Percentiles rank a stretch among this genome's conserved stretches.
These are phyloP conservation scores for Tribolium madens DNA, from an alignment of 1,140 invertebrate species.

Conservation along the genomic window DNA sequence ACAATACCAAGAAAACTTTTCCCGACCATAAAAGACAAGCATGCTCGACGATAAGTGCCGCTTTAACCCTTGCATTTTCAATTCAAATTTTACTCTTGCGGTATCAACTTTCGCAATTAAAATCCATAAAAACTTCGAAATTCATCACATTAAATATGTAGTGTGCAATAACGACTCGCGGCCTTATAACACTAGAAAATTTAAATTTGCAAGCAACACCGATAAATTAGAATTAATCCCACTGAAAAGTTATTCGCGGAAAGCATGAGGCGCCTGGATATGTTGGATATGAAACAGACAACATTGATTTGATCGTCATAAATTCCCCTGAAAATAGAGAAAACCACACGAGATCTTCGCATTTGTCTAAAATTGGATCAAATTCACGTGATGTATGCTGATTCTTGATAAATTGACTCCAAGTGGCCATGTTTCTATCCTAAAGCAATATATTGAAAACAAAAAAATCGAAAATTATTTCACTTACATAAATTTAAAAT, in stretches of 20 bases:
- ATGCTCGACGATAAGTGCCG: background rate
- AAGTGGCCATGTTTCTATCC: background rate
- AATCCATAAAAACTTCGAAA: conserved; percentile 30
- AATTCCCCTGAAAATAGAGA: conserved; percentile 28
- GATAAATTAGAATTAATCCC: conserved; percentile 22
- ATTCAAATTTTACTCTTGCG: conserved; percentile 31
- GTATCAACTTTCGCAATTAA: conserved; percentile 24
- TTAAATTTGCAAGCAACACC: background rate
- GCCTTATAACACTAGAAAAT: conserved; percentile 11
- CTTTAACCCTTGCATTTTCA: conserved; percentile 32
- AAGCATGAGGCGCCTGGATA: conserved; percentile 29
- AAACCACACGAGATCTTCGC: conserved; percentile 24
- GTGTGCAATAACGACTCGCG: background rate
- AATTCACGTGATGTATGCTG: conserved; percentile 20
- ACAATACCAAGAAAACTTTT: conserved; percentile 25
- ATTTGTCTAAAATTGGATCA: conserved; percentile 36
- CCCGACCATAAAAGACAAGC: conserved; percentile 4
- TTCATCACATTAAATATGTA: conserved; percentile 19
- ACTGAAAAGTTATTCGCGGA: background rate
- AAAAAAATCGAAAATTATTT: background rate
- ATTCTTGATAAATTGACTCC: conserved; percentile 5
- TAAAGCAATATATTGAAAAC: too few species aligned
- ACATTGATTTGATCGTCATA: conserved; percentile 37
- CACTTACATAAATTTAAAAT: conserved; percentile 40
- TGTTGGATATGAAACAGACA: conserved; percentile 39